phyloP scores from a whole-genome alignment of 1,140 invertebrate genomes.

The Sitophilus oryzae region DNA sequence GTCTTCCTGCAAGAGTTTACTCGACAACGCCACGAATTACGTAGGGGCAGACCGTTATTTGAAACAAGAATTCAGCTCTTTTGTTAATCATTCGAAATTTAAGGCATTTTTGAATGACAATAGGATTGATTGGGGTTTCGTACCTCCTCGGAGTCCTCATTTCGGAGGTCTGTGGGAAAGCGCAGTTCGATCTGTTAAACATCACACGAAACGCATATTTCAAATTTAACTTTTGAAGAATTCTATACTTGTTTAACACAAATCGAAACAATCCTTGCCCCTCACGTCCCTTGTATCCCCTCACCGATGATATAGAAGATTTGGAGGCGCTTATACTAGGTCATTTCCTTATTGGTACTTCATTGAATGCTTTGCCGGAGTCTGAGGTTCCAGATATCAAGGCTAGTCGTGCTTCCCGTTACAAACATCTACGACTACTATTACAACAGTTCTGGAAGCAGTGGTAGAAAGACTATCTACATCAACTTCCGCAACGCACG shows the following conservation, averaged over 20 bases:
- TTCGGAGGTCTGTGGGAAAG: constrained; percentile 17
- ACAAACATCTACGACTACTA: no score
- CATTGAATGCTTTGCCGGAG: no score
- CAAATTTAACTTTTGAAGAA: constrained; percentile 20
- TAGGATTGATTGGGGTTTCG: constrained; percentile 37
- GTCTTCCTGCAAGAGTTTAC: constrained; percentile 31
- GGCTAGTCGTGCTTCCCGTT: no score
- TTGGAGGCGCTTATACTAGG: no score
- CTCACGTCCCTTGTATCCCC: no score
- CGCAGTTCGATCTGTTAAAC: constrained; percentile 14
- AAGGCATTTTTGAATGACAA: neutral
- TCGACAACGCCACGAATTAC: constrained; percentile 40
- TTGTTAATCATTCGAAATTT: neutral
- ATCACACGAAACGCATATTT: constrained; percentile 17
- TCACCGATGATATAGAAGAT: no score
- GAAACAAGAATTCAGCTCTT: neutral
- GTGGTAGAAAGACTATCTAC: no score
- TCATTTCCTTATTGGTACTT: no score
- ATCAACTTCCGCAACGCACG: no score
- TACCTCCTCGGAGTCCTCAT: constrained; percentile 29
- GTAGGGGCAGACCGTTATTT: constrained; percentile 26
- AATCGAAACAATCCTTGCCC: constrained; percentile 24
- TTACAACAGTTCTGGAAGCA: no score
- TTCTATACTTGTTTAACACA: constrained; percentile 21
- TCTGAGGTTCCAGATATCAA: no score